Evolutionary conservation across 1,140 invertebrate genomes (phyloP).

Genomic region (Ceratina japonica): DNA sequence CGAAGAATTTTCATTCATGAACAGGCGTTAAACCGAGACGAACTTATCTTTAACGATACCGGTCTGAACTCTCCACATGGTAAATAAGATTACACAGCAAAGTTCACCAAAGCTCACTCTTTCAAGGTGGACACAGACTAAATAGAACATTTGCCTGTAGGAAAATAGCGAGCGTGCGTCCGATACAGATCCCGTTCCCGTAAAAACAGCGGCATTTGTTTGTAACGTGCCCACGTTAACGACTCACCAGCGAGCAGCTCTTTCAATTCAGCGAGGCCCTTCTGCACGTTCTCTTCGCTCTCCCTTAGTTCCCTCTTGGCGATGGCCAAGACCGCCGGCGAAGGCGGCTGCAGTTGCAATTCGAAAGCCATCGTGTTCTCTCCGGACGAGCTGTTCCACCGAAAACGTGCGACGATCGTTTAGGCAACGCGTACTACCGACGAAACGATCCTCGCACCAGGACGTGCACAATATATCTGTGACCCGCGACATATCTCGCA

Average conservation of each 20-base stretch:
- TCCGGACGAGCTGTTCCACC: background rate
- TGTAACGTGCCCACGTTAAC: background rate
- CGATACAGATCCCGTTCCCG: too few relatives aligned
- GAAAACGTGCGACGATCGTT: background rate
- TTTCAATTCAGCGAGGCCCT: slow-evolving; percentile 81
- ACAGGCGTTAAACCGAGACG: too few relatives aligned
- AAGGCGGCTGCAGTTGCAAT: slow-evolving; percentile 62
- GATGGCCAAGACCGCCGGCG: slow-evolving; percentile 76
- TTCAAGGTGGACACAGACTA: too few relatives aligned
- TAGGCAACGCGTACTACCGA: background rate
- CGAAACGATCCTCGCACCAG: slow-evolving; percentile 59
- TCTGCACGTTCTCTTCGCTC: slow-evolving; percentile 82
- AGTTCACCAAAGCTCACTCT: too few relatives aligned
- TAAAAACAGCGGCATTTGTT: too few relatives aligned
- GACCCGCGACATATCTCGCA: slow-evolving; percentile 58
- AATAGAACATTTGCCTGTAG: too few relatives aligned
- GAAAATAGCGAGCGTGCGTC: too few relatives aligned
- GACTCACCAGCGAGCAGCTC: slow-evolving; percentile 81
- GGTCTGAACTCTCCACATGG: too few relatives aligned
- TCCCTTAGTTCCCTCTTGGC: slow-evolving; percentile 85
- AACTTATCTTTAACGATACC: too few relatives aligned
- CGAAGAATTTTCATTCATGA: too few relatives aligned
- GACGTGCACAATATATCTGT: slow-evolving; percentile 70
- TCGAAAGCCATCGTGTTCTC: slow-evolving; percentile 65
- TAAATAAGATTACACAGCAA: too few relatives aligned